Evolutionary conservation across 1,140 invertebrate genomes (phyloP), one percentile per base, ranked within the genome.

Genomic region (Chironomus striatipennis): DNA sequence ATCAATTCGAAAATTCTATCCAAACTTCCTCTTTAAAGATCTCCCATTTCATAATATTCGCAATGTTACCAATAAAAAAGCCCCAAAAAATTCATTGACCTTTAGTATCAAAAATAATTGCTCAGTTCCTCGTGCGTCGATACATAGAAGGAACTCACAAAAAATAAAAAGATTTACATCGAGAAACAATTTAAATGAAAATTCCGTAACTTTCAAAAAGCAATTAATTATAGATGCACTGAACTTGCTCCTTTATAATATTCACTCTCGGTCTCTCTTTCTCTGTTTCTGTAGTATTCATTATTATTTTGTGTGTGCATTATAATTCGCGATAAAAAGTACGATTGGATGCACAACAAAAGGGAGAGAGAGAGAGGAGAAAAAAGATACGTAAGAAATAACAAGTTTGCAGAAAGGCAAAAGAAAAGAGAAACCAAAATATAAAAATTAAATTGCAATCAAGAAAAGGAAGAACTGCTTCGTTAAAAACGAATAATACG

Each of bases 381-480:
- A 34, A 34, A 34, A 34, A 34, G 1, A 34, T 2, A 57, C 2
- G 47, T 2, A 8, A 70, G 18, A 70, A 70, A 70, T 8, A 70
- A 70, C 65, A 57, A 57, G 65, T 70, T 70, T 20, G 65, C 65
- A 21, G n/a, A 57, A 57, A 70, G 7, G 20, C 10, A 17, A 70
- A 70, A 70, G 65, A 70, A 70, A 70, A 17, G n/a, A 18, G 15
- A 70, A 70, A 70, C 8, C 2, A 57, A 57, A 57, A n/a, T 12
- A 57, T 15, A n/a, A 57, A 21, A 70, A 70, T 70, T 70, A 70
- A 70, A 70, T 70, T 70, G 65, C 65, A 70, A 70, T 70, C 65
- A 70, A 70, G 65, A 70, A 21, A 70, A 21, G 65, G 17, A 70
- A 20, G 20, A 70, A 70, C 17, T 70, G 18, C 65, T 70, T 70